Evolutionary conservation across 2,797 vertebrate genomes (phyloP), one percentile per base, ranked within the genome.

Genomic region (Mionectes olivaceus): DNA sequence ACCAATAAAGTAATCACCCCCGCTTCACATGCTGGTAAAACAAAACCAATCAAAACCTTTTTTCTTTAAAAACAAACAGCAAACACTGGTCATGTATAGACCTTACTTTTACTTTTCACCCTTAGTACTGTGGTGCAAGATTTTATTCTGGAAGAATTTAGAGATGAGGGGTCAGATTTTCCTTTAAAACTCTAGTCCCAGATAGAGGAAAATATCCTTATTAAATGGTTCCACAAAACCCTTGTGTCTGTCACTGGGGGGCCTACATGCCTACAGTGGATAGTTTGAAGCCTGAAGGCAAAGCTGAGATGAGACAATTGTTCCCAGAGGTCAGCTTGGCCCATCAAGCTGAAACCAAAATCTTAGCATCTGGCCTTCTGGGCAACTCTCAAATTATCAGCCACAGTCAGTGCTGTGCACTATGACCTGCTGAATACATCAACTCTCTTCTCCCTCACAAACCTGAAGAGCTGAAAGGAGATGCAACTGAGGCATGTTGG

Each of bases 291-390:
- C 55, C 50, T 39, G n/a, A 61, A 83, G 69, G 57, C 41, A 89
- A 79, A 83, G 14, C 33, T 79, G 65, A 87, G 63, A 13, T 75
- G 85, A 69, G 46, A 55, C 55, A 47, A 13, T 60, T 5, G 0
- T 68, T 35, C 37, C 10, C 15, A 21, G 53, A 64, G 27, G 11
- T 71, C 73, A 57, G 13, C 27, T 60, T 64, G 56, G 60, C 44
- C 47, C 43, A 43, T 73, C 49, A 83, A 68, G 43, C 24, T 93
- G 80, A 46, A 88, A 35, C 52, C 60, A 79, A 68, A 70, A 78
- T 71, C 52, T 39, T 30, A 49, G 14, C 47, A 57, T 80, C 43
- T 83, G 49, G 30, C 15, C 56, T 78, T 87, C 75, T 73, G 56
- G 39, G 32, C 68, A 83, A 3, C 63, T 69, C 61, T 50, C 3